phyloP scores from a whole-genome alignment of 2,888 invertebrate genomes.

The Zygaena filipendulae region DNA sequence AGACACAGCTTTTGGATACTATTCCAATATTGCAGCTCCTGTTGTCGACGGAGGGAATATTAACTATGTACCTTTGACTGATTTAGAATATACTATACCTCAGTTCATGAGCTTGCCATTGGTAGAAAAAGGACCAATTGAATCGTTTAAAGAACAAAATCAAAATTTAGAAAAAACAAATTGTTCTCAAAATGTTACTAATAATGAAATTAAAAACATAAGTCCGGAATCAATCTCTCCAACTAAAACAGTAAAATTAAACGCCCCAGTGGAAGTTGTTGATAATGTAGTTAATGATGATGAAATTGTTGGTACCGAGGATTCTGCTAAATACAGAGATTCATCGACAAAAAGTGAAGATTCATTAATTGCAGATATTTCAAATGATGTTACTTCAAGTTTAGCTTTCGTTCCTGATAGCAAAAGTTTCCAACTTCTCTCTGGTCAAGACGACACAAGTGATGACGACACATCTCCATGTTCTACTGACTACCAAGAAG shows the following conservation, averaged over 20 bases:
- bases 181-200: not conserved
- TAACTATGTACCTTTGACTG: conserved; percentile 51
- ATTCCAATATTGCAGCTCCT: no score
- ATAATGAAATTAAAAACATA: conserved; percentile 1
- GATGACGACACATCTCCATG: conserved; percentile 58
- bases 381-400: conserved; percentile 57
- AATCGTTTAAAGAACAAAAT: conserved; percentile 22
- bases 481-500: conserved; percentile 61
- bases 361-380: conserved; percentile 53
- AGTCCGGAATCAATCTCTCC: conserved; percentile 3
- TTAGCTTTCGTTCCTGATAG: conserved; percentile 57
- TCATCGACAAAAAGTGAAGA: conserved; percentile 46
- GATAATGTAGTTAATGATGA: conserved; percentile 27
- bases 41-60: conserved; percentile 34
- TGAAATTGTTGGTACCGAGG: conserved; percentile 27
- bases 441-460: conserved; percentile 46
- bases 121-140: conserved; percentile 33
- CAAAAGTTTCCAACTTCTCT: conserved; percentile 46
- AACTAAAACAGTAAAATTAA: no score
- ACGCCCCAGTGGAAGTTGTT: no score
- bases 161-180: not conserved
- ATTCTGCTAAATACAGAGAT: conserved; percentile 32
- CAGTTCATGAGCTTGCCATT: conserved; percentile 53
- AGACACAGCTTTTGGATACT: conserved; percentile 45
- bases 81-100: conserved; percentile 55